These are phyloP conservation scores for human (Homo sapiens) DNA, from an alignment of 2,113 vertebrate species.

Conservation along the genomic window DNA sequence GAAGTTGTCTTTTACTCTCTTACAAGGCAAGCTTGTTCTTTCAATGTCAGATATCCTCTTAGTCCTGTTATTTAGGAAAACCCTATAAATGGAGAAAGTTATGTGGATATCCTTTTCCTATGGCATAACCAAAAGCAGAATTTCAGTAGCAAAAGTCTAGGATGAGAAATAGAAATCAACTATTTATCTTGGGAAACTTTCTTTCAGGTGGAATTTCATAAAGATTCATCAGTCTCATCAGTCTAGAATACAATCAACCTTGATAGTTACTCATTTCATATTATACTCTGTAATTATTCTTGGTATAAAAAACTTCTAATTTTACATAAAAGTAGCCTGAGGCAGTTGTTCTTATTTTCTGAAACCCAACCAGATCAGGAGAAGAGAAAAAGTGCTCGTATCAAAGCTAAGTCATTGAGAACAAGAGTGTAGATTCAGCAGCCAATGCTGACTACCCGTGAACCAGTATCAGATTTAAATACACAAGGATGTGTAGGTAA, in stretches of 20 bases:
- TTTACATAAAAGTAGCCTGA: neutral
- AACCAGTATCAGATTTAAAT: neutral
- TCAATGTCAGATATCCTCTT: neutral
- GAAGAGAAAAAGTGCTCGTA: neutral
- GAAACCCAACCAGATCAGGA: neutral
- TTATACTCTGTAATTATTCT: neutral
- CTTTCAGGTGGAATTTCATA: neutral
- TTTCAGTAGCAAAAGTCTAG: neutral
- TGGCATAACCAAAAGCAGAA: neutral
- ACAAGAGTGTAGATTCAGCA: neutral
- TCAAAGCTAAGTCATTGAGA: neutral
- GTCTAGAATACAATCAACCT: neutral
- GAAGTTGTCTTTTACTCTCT: neutral
- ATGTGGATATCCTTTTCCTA: neutral
- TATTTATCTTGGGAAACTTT: neutral
- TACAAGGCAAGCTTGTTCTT: neutral
- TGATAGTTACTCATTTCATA: neutral
- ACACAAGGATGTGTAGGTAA: neutral
- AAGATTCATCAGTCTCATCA: neutral
- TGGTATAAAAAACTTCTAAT: neutral
- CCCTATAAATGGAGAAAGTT: rapidly evolving
- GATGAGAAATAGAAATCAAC: neutral
- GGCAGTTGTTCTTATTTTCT: neutral
- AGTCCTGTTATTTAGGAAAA: neutral
- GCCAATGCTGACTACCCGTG: neutral